Evolutionary conservation across 2,797 vertebrate species (phyloP).

Genomic region (Fistularia tabacaria): DNA sequence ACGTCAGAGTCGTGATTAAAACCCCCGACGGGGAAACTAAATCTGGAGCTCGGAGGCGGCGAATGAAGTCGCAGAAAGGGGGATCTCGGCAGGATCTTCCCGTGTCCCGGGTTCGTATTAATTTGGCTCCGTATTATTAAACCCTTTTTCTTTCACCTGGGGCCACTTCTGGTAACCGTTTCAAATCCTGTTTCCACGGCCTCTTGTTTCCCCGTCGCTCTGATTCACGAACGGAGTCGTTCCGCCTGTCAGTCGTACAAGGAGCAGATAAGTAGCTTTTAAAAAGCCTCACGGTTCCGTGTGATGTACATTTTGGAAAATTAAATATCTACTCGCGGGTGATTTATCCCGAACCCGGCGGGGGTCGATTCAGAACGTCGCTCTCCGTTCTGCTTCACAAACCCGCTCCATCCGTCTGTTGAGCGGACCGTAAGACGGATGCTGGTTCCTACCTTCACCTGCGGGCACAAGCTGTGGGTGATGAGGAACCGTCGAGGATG

Average conservation of each 20-base stretch:
- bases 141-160: constrained; percentile 39
- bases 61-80: constrained; percentile 4
- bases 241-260: constrained; percentile 42
- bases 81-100: constrained; percentile 25
- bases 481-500: too few species aligned
- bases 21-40: constrained; percentile 18
- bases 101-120: constrained; percentile 19
- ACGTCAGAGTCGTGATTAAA: constrained; percentile 16
- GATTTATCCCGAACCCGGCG: too few species aligned
- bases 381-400: too few species aligned
- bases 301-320: constrained; percentile 17
- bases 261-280: constrained; percentile 48
- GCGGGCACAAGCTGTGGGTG: too few species aligned
- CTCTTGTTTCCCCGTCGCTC: constrained; percentile 39
- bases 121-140: constrained; percentile 24
- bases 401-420: too few species aligned
- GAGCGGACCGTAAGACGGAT: too few species aligned
- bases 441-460: too few species aligned
- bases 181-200: constrained; percentile 52
- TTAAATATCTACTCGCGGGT: constrained; percentile 2
- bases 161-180: constrained; percentile 23
- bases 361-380: too few species aligned
- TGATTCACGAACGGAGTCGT: constrained; percentile 41
- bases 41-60: neutral
- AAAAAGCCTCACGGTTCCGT: constrained; percentile 18